Base-by-base conservation (phyloP, 2,888 invertebrate species). In the Scaptomyza flava region DNA sequence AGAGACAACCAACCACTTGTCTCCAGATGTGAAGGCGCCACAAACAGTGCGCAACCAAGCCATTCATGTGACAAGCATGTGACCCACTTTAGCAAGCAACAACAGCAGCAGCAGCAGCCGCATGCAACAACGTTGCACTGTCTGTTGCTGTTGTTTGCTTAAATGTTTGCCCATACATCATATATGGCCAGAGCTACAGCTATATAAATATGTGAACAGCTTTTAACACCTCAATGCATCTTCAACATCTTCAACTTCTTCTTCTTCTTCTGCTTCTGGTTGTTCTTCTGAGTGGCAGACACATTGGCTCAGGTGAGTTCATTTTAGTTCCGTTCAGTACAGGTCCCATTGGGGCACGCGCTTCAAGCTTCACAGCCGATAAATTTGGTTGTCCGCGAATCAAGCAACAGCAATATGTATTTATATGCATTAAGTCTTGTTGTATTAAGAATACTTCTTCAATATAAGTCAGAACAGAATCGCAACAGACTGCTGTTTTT, bases 171-270 rank as follows among this genome's bases (percentile, higher is more conserved):
- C 82, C 77, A 81, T 86, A 83, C 72, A 82, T 78, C 77, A 81
- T 86, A 83, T 77, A 82, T 78, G 82, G 81, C 73, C 73, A 73
- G 79, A 71, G 69, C 41, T 41, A 69, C 82, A 79, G 87, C 82
- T 82, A 86, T 65, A 86, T 82, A 82, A 82, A 82, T 82, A 82
- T 82, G 87, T 82, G 87, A 86, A 70, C 82, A 82, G 78, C 87
- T 83, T 82, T 82, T 82, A 83, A 86, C 82, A 82, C 82, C 87
- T 82, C 71, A 58, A 38, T 51, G 51, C 27, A 14, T 36, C 57
- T 68, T 50, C 70, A 12, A 14, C 62, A 31, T 12, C 62, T 36
- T 41, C 12, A 6, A 6, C 33, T 34, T 17, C 46, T 68, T 48
- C 72, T 68, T 48, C 72, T 31, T 30, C 7, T 9, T 14, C 43